Percentiles rank a stretch among this genome's conserved stretches.
These are phyloP conservation scores for Pituophis catenifer DNA, from an alignment of 2,113 vertebrate genomes.

Conservation along the genomic window DNA sequence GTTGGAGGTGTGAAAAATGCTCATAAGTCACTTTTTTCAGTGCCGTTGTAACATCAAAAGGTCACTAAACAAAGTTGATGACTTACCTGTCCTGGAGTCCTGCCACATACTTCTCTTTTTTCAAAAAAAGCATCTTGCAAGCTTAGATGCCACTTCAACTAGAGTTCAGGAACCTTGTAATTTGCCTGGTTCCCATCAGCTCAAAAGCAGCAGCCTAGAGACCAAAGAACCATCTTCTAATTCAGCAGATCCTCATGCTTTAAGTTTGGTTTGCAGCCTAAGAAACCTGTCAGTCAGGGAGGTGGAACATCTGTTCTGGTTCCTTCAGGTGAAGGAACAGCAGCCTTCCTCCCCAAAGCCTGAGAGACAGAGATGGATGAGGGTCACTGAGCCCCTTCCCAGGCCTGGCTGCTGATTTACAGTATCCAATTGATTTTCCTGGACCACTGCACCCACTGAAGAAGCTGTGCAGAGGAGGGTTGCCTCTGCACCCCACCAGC, in stretches of 20 bases:
- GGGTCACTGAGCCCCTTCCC: constrained; percentile 80
- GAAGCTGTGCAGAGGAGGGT: neutral
- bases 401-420: constrained; percentile 80
- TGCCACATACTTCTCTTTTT: neutral
- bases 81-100: neutral
- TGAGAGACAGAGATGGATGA: constrained; percentile 88
- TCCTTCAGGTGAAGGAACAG: constrained; percentile 68
- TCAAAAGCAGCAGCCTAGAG: constrained; percentile 39
- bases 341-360: constrained; percentile 69
- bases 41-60: neutral
- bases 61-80: neutral
- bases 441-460: constrained; percentile 80
- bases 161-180: constrained; percentile 3
- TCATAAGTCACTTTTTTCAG: neutral
- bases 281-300: constrained; percentile 69
- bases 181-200: constrained; percentile 30
- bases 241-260: constrained; percentile 34
- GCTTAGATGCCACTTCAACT: neutral
- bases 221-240: constrained; percentile 28
- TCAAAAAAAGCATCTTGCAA: neutral
- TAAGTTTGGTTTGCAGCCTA: neutral
- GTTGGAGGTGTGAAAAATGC: neutral
- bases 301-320: constrained; percentile 83
- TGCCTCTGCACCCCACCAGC: neutral
- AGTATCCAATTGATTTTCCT: constrained; percentile 88